Conservation (phyloP, 2,113 vertebrate genomes). For the Hipposideros armiger region DNA sequence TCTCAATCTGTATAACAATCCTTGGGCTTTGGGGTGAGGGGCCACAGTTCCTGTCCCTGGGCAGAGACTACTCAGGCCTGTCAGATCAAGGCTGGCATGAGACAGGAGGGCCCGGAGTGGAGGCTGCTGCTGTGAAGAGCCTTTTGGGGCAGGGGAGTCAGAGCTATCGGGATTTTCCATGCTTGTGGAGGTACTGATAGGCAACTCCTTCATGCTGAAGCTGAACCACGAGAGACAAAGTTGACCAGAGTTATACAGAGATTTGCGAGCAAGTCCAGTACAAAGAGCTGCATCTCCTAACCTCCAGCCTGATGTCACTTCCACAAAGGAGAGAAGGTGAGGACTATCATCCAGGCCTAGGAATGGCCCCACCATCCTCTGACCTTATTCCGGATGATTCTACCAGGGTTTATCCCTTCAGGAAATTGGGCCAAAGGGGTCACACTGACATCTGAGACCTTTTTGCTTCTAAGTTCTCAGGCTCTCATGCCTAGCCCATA, state of each 20-base stretch:
- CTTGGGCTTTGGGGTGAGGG: slow-evolving; percentile 23
- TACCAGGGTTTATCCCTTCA: slow-evolving; percentile 18
- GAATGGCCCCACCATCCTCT: neutral
- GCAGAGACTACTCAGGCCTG: neutral
- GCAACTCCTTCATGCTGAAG: slow-evolving; percentile 27
- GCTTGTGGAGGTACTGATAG: neutral
- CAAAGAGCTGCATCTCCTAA: slow-evolving; percentile 13
- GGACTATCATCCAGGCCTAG: neutral
- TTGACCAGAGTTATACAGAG: neutral
- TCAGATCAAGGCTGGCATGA: neutral
- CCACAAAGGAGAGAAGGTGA: slow-evolving; percentile 31
- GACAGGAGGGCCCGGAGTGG: neutral
- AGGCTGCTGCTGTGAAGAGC: neutral
- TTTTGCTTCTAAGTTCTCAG: slow-evolving; percentile 48
- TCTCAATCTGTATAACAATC: neutral
- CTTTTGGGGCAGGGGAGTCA: neutral
- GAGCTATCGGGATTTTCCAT: slow-evolving; percentile 19
- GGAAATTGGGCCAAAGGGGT: slow-evolving; percentile 34
- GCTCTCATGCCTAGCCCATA: neutral
- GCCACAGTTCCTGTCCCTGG: neutral
- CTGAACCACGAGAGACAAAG: slow-evolving; percentile 3
- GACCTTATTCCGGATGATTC: slow-evolving; percentile 17
- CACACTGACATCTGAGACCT: neutral
- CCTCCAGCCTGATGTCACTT: slow-evolving; percentile 1
- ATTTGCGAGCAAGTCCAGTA: slow-evolving; percentile 23